Evolutionary conservation across 1,140 invertebrate species (phyloP).

Genomic region (Meloidogyne chitwoodi): DNA sequence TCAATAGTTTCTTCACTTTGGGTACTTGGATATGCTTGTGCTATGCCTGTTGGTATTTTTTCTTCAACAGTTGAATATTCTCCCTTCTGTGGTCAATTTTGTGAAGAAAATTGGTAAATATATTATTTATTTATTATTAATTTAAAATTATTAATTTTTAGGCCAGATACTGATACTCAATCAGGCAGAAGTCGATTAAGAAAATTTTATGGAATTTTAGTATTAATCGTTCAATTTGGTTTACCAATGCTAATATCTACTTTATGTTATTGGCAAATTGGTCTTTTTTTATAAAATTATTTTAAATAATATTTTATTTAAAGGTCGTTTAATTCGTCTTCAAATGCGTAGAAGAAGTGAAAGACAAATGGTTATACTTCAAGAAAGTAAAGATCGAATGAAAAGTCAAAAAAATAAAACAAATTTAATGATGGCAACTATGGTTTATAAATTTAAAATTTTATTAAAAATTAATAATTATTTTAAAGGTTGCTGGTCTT

Average conservation of each 20-base stretch:
- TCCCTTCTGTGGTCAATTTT: constrained; percentile 55
- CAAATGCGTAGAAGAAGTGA: constrained; percentile 50
- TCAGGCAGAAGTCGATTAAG: constrained; percentile 39
- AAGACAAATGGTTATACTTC: constrained; percentile 51
- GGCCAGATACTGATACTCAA: constrained; percentile 47
- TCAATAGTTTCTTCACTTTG: constrained; percentile 51
- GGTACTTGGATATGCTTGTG: constrained; percentile 52
- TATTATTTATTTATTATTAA: constrained; percentile 6
- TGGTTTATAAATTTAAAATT: constrained; percentile 25
- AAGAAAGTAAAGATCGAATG: constrained; percentile 51
- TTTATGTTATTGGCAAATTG: constrained; percentile 51
- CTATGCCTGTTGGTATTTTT: constrained; percentile 55
- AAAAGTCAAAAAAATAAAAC: constrained; percentile 50
- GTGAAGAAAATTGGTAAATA: constrained; percentile 53
- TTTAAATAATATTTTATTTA: not conserved
- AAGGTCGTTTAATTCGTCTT: constrained; percentile 39
- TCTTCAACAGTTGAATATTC: constrained; percentile 38
- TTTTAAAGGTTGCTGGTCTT: constrained; percentile 42
- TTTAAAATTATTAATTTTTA: constrained; percentile 21
- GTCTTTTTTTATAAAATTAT: constrained; percentile 17
- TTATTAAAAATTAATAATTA: constrained; percentile 20
- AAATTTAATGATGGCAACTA: constrained; percentile 51
- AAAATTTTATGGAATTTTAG: constrained; percentile 50
- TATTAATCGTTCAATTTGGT: constrained; percentile 54
- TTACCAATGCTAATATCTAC: constrained; percentile 53